Conservation (phyloP, 2,797 vertebrate genomes). For the Micrastur ruficollis region DNA sequence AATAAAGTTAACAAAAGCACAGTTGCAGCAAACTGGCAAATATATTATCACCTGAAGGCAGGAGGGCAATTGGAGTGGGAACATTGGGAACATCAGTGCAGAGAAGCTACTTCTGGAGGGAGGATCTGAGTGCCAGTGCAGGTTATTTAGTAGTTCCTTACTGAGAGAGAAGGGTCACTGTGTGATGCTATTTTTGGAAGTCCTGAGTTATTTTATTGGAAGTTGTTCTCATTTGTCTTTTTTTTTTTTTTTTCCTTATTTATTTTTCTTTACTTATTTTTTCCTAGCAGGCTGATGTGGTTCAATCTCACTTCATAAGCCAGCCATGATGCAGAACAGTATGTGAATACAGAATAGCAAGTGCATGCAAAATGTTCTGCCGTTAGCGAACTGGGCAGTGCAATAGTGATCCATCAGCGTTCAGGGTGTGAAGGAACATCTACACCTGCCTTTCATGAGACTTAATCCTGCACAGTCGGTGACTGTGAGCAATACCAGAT, state of each 20-base stretch:
- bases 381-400: background rate
- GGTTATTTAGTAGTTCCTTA: background rate
- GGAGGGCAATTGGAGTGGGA: background rate
- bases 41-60: background rate
- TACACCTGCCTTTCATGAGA: background rate
- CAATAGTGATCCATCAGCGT: background rate
- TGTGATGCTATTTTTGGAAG: background rate
- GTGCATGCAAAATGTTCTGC: background rate
- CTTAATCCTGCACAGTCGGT: background rate
- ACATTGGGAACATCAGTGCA: background rate
- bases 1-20: constrained; percentile 22
- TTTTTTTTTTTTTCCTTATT: background rate
- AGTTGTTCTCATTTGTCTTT: background rate
- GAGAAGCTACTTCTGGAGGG: background rate
- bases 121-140: background rate
- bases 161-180: background rate
- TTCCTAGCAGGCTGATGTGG: background rate
- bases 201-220: background rate
- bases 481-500: background rate
- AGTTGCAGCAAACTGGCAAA: background rate
- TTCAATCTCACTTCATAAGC: background rate
- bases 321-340: background rate
- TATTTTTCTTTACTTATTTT: background rate
- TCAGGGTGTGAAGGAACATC: background rate
- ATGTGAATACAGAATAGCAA: background rate